A percentile compares a stretch with the other conserved stretches of the same genome.
Evolutionary conservation across 2,888 invertebrate species (phyloP).

Genomic region (Allophyes oxyacanthae): DNA sequence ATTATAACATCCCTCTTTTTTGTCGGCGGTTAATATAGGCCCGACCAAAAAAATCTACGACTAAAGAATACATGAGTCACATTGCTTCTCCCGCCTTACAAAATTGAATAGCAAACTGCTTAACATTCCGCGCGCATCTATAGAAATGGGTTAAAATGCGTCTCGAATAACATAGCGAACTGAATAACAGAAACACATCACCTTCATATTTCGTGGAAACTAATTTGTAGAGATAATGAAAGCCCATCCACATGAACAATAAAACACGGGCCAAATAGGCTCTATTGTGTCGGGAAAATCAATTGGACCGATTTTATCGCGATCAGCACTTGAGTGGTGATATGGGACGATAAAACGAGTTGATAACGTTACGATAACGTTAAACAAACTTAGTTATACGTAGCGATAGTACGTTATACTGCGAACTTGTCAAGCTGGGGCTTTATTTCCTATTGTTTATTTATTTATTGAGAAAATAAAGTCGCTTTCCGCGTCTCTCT

Average conservation of each 20-base stretch:
- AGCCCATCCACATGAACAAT: constrained; percentile 54
- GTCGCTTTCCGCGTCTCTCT: no score
- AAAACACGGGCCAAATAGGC: constrained; percentile 58
- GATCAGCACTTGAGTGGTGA: constrained; percentile 74
- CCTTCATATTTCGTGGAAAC: constrained; percentile 26
- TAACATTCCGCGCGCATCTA: background rate
- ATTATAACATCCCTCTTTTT: no score
- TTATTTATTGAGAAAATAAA: no score
- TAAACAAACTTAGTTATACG: constrained; percentile 56
- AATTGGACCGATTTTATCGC: constrained; percentile 84
- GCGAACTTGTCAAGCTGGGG: constrained; percentile 2
- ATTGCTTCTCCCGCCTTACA: no score
- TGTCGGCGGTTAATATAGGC: no score
- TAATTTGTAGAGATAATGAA: constrained; percentile 46
- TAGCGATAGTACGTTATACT: constrained; percentile 37
- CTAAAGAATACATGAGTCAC: no score
- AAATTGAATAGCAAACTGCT: no score
- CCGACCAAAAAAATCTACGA: no score
- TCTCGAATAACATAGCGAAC: background rate
- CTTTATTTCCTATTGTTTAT: no score
- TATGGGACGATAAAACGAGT: constrained; percentile 66
- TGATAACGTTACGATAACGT: constrained; percentile 57
- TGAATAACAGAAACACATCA: constrained; percentile 9
- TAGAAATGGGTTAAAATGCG: background rate
- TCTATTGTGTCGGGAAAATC: constrained; percentile 79